These are phyloP conservation scores for Sycophaga agraensis DNA, from an alignment of 1,140 invertebrate genomes.

Conservation along the genomic window DNA sequence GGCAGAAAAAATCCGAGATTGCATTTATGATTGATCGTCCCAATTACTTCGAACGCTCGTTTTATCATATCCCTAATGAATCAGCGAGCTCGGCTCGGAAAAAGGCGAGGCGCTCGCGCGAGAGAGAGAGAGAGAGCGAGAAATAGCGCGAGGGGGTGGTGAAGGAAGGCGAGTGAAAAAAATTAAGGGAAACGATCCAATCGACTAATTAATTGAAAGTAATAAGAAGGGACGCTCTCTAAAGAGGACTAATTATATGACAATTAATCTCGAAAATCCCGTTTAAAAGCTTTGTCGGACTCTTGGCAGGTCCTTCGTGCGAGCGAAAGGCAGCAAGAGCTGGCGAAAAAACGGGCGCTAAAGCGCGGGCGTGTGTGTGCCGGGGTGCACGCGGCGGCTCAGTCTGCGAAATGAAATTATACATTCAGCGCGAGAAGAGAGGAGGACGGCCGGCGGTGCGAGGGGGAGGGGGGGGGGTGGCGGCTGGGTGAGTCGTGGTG, in stretches of 20 bases:
- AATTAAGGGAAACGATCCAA: too few relatives aligned
- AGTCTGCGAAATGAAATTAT: constrained; percentile 42
- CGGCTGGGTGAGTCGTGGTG: background rate
- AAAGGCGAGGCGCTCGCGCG: too few relatives aligned
- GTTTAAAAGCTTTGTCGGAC: background rate
- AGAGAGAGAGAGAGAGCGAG: background rate
- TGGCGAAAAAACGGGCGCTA: too few relatives aligned
- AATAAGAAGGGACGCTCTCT: background rate
- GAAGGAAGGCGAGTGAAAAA: too few relatives aligned
- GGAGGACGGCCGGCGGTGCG: background rate
- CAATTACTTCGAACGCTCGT: too few relatives aligned
- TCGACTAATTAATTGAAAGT: background rate
- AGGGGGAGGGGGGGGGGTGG: background rate
- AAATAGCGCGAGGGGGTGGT: background rate
- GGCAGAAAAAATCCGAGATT: too few relatives aligned
- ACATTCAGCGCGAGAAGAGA: constrained; percentile 37
- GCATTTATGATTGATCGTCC: too few relatives aligned
- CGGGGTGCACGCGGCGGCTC: background rate
- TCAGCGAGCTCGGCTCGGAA: too few relatives aligned
- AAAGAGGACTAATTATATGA: background rate
- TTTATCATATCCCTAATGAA: too few relatives aligned
- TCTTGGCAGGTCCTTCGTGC: too few relatives aligned
- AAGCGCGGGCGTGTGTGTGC: background rate
- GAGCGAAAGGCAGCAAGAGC: too few relatives aligned
- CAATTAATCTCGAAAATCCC: constrained; percentile 5